Evolutionary conservation across 1,140 invertebrate species (phyloP).

Genomic region (Apis cerana): DNA sequence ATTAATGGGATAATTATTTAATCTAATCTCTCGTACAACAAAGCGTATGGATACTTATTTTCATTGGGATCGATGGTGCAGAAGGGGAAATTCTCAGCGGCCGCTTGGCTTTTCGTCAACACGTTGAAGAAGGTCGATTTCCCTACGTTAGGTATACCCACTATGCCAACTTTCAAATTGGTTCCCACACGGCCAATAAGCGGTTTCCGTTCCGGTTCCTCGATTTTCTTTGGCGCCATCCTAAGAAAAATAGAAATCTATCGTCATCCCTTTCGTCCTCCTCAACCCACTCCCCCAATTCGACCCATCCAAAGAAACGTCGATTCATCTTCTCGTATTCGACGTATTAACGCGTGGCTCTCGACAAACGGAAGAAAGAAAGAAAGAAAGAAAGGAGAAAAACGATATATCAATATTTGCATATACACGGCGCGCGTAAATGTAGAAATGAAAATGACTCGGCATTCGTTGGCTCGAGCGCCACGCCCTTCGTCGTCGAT

Average conservation of each 20-base stretch:
- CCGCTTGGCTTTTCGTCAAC: conserved; percentile 96
- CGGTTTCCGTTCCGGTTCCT: conserved; percentile 92
- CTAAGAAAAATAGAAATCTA: conserved; percentile 64
- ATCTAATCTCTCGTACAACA: no score
- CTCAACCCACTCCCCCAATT: not conserved
- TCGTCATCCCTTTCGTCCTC: not conserved
- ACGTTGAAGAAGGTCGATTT: conserved; percentile 99
- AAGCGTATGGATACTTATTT: conserved; percentile 95
- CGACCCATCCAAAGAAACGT: no score
- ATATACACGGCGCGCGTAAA: conserved; percentile 1
- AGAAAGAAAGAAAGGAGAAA: not conserved
- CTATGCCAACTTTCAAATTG: conserved; percentile 98
- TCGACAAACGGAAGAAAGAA: no score
- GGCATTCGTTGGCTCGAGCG: conserved; percentile 18
- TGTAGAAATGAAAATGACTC: conserved; percentile 71
- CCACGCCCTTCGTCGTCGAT: conserved; percentile 27
- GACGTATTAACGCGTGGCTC: not conserved
- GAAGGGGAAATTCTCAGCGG: conserved; percentile 99
- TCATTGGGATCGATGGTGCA: conserved; percentile 99
- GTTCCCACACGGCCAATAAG: conserved; percentile 99
- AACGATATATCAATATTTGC: conserved; percentile 45
- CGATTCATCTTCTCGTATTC: not conserved
- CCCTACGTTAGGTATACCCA: conserved; percentile 97
- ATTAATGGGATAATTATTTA: no score
- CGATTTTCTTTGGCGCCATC: conserved; percentile 98